These are phyloP conservation scores for Capitulum mitella DNA, from an alignment of 2,888 invertebrate genomes.

Conservation along the genomic window DNA sequence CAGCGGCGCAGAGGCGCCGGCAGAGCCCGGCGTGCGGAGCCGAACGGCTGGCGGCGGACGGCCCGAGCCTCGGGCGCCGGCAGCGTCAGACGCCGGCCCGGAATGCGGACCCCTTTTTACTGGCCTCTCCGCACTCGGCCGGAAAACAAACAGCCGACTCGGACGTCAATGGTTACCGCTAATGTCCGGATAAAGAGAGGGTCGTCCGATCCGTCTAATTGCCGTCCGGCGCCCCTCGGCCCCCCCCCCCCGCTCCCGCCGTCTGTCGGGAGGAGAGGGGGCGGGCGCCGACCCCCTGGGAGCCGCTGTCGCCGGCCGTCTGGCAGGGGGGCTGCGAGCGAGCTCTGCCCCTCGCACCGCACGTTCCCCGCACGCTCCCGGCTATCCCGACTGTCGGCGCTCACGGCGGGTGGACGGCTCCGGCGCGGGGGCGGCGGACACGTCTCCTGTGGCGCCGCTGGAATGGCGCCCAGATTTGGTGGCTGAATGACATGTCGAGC, in stretches of 20 bases:
- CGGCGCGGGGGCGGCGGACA: too few relatives aligned
- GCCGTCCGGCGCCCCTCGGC: neutral
- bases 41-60: too few relatives aligned
- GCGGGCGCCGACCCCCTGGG: neutral
- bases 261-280: neutral
- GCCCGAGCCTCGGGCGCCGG: too few relatives aligned
- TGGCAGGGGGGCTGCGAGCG: neutral
- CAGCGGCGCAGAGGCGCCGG: too few relatives aligned
- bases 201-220: neutral
- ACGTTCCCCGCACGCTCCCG: neutral
- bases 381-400: too few relatives aligned
- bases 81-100: too few relatives aligned
- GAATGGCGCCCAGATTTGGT: too few relatives aligned
- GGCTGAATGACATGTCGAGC: too few relatives aligned
- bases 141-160: conserved; percentile 9
- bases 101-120: neutral
- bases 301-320: neutral
- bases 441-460: too few relatives aligned
- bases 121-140: neutral
- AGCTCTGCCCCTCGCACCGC: neutral
- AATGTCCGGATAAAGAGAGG: conserved; percentile 24
- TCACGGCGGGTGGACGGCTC: too few relatives aligned
- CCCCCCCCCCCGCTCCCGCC: neutral
- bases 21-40: too few relatives aligned
- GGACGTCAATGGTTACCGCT: neutral